Evolutionary conservation across 2,113 vertebrate species (phyloP), one percentile per base, ranked within the genome.

Genomic region (Neolamprologus falcicula): DNA sequence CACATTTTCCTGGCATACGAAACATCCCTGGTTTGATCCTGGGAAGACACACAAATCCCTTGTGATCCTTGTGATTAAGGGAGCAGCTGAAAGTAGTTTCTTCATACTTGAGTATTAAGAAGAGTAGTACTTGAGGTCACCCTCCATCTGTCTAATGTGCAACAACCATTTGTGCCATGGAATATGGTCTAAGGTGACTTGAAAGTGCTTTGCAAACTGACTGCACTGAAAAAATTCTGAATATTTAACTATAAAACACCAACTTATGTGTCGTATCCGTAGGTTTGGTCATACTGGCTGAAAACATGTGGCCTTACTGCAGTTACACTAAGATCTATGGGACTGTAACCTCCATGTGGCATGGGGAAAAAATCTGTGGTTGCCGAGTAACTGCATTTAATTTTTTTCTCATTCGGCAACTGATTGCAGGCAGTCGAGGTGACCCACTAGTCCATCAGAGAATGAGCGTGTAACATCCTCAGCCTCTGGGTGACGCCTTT

Each of bases 291-390:
- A 71, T 2, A 12, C 5, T 42, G 5, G 12, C 7, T 71, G 35
- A 42, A 71, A 71, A 71, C 3, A 42, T 71, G 66, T 71, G 35
- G n/a, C n/a, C 33, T 21, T 68, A 13, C 19, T 40, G 33, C 63
- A 68, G 11, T 21, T 68, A 68, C 19, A 68, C 11, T 68, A 21
- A 37, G 19, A 37, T 21, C 0, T 68, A 37, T n/a, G 17, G 31
- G 17, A 35, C 4, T n/a, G 10, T 24, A 71, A 42, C n/a, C 37
- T 3, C 66, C 37, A 16, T 71, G 7, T 26, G 66, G 7, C 66
- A 9, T 0, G 63, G n/a, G 2, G 0, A 6, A 24, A 71, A 71
- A 42, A 9, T 9, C 37, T 4, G 37, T 42, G 1, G 37, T 9
- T 71, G 37, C 12, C 2, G 0, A 2, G 37, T 24, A 5, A 68